Evolutionary conservation across 2,113 vertebrate species (phyloP).

Genomic region (Aythya baeri): DNA sequence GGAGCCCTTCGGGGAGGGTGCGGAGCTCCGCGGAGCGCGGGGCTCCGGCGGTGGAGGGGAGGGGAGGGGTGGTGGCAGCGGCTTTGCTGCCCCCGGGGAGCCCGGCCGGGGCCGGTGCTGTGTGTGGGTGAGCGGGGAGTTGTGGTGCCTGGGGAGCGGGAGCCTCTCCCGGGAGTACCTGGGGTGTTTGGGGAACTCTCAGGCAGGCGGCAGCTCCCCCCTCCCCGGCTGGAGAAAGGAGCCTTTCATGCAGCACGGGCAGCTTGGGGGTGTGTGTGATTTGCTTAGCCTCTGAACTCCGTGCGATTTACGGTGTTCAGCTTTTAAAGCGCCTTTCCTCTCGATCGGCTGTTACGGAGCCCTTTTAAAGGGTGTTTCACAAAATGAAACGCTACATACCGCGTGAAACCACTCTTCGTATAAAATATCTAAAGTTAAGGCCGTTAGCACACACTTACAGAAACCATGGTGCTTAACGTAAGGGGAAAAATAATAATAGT

Average conservation of each 20-base stretch:
- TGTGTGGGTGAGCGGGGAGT: constrained; percentile 76
- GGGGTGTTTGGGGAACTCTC: constrained; percentile 88
- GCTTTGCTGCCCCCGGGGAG: background rate
- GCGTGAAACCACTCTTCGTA: constrained; percentile 60
- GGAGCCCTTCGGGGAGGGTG: background rate
- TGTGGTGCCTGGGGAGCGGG: constrained; percentile 64
- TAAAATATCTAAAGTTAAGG: constrained; percentile 54
- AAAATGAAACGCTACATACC: constrained; percentile 71
- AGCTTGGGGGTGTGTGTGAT: constrained; percentile 86
- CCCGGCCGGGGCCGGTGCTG: background rate
- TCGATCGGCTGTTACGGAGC: constrained; percentile 78
- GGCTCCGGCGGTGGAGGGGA: too few species aligned
- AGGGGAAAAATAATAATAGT: constrained; percentile 30
- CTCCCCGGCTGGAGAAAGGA: constrained; percentile 82
- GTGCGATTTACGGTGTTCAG: constrained; percentile 84
- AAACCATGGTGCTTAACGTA: constrained; percentile 21
- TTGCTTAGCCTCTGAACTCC: constrained; percentile 88
- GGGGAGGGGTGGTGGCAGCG: too few species aligned
- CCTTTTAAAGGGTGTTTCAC: constrained; percentile 74
- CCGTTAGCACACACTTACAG: constrained; percentile 52
- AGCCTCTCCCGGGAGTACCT: constrained; percentile 49
- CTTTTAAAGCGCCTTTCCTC: constrained; percentile 76
- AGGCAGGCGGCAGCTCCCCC: constrained; percentile 84
- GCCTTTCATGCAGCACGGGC: constrained; percentile 88
- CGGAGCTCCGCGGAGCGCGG: background rate